Conservation (phyloP, 2,888 invertebrate genomes). For the Mongoloraphidia duomilia region DNA sequence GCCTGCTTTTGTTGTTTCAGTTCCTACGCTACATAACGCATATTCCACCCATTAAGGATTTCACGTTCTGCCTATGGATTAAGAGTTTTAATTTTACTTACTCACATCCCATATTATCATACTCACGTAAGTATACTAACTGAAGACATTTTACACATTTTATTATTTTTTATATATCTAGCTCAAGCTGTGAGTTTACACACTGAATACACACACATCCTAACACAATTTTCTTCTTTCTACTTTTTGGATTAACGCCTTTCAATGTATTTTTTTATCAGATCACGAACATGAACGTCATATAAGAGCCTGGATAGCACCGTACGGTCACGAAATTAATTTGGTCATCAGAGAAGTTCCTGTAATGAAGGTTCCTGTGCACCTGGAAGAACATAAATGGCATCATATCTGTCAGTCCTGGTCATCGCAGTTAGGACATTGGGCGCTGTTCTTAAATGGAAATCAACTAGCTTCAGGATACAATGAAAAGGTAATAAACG, state of each 20-base stretch:
- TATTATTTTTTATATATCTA: too few relatives aligned
- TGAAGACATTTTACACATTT: too few relatives aligned
- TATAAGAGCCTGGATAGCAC: slow-evolving; percentile 44
- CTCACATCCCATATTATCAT: slow-evolving; percentile 37
- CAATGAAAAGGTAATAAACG: slow-evolving; percentile 22
- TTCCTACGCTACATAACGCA: slow-evolving; percentile 35
- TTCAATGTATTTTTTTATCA: slow-evolving; percentile 17
- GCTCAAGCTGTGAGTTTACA: too few relatives aligned
- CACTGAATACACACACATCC: too few relatives aligned
- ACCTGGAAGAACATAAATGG: slow-evolving; percentile 37
- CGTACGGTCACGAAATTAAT: slow-evolving; percentile 38
- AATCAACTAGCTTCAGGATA: slow-evolving; percentile 31
- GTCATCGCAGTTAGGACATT: slow-evolving; percentile 42
- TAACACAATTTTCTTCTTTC: too few relatives aligned
- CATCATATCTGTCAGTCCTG: slow-evolving; percentile 53
- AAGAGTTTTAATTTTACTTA: slow-evolving; percentile 34
- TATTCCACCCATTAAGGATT: slow-evolving; percentile 35
- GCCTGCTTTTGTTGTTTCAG: slow-evolving; percentile 22
- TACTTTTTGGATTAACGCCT: too few relatives aligned
- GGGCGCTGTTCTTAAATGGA: slow-evolving; percentile 47
- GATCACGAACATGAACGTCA: slow-evolving; percentile 37
- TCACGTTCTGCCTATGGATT: slow-evolving; percentile 40
- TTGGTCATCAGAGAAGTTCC: slow-evolving; percentile 38
- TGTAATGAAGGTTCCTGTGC: slow-evolving; percentile 33
- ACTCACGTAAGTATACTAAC: slow-evolving; percentile 35